Base-by-base conservation (phyloP, 2,797 vertebrate species). In the Cuculus canorus region DNA sequence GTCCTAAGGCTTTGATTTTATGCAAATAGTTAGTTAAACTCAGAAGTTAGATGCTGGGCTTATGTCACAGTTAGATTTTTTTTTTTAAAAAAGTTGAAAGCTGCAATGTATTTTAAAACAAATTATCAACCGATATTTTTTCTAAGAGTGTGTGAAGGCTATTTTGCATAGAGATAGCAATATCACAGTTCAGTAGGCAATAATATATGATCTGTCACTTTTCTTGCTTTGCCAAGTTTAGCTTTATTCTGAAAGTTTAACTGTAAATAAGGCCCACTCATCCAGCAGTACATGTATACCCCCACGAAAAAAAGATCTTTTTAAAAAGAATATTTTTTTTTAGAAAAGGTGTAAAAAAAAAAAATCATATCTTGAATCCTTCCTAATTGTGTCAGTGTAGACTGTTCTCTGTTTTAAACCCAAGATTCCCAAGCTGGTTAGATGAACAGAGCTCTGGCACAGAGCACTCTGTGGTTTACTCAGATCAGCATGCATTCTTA, bases 1-100 rank as follows among this genome's bases (percentile, higher is more conserved):
- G 69, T 95, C 88, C 50, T 86, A 78, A 71, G 69, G 66, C 93
- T 92, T 96, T 95, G 69, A 91, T 91, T 92, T 95, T 93, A 86
- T 94, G 85, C 39, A 96, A 91, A 76, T 84, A 91, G 17, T 61
- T 92, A 79, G 35, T 77, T 75, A 76, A 92, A 83, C 59, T 88
- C 33, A 85, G 71, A 73, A 91, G 33, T 75, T 63, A 72, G 65
- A 59, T 91, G 45, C 64, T 71, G 75, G 30, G 28, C 35, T 3
- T 90, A 54, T 59, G 47, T 73, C 47, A 65, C 45, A 83, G 57
- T 47, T 86, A 8, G 0, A 3, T 72, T 73, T 86, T 88, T 76
- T 39, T 48, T n/a, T 35, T 35, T 35, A 35, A 35, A 35, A 17
- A 86, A 57, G 50, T 80, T 86, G 72, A 91, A 96, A 92, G 57